Conservation (phyloP, 1,140 invertebrate species). For the Philopotamus ludificatus region DNA sequence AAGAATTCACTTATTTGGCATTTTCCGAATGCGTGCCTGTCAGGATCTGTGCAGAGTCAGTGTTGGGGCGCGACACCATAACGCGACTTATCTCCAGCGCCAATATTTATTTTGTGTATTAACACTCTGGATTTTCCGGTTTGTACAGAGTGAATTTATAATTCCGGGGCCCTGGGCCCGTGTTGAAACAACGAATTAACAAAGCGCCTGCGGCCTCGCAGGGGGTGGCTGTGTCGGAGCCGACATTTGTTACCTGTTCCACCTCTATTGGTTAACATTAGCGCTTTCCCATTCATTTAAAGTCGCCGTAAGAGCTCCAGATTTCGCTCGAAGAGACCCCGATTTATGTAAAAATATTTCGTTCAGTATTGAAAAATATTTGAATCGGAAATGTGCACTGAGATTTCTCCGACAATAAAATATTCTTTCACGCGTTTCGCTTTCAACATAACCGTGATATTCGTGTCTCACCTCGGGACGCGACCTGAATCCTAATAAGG, state of each 20-base stretch:
- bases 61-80: slow-evolving; percentile 9
- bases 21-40: no score
- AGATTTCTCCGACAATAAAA: no score
- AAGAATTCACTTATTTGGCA: no score
- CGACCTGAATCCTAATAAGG: not conserved
- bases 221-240: slow-evolving; percentile 8
- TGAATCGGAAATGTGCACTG: no score
- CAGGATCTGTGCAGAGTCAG: no score
- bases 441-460: not conserved
- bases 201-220: slow-evolving; percentile 19
- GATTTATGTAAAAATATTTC: no score
- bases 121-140: slow-evolving; percentile 32
- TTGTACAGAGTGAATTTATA: slow-evolving; percentile 33
- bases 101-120: slow-evolving; percentile 41
- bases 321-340: no score
- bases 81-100: slow-evolving; percentile 34
- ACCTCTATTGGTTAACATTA: no score
- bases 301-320: no score
- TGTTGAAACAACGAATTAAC: slow-evolving; percentile 38
- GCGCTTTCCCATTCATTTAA: no score
- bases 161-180: slow-evolving; percentile 19
- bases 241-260: slow-evolving; percentile 15
- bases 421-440: no score
- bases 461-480: not conserved
- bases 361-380: no score